Evolutionary conservation across 2,797 vertebrate species (phyloP).

Genomic region (Antrozous pallidus): DNA sequence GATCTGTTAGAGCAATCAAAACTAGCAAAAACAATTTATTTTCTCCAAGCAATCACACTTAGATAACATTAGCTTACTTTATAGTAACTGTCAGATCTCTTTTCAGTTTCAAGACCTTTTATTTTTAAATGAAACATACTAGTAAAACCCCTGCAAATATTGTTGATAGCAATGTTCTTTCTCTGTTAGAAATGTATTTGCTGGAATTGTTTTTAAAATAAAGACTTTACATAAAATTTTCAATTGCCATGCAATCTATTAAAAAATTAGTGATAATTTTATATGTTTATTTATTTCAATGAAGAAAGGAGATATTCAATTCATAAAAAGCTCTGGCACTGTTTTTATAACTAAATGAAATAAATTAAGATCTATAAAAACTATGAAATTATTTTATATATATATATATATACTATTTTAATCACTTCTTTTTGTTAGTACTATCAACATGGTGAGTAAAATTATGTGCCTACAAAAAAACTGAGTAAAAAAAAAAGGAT

Average conservation of each 20-base stretch:
- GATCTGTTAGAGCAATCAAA: conserved; percentile 47
- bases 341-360: conserved; percentile 7
- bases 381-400: neutral
- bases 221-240: neutral
- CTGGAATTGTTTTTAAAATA: neutral
- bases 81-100: neutral
- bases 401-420: neutral
- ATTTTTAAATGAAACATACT: conserved; percentile 39
- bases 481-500: neutral
- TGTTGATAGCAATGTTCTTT: neutral
- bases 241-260: neutral
- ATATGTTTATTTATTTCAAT: neutral
- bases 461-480: neutral
- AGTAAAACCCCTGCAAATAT: neutral
- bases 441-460: neutral
- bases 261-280: neutral
- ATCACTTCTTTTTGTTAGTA: conserved; percentile 3
- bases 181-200: neutral
- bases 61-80: neutral
- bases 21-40: neutral
- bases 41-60: neutral
- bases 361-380: neutral
- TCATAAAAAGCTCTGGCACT: neutral
- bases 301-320: neutral
- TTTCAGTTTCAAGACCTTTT: neutral